Percentiles rank a stretch among this genome's conserved stretches.
phyloP scores from a whole-genome alignment of 2,113 vertebrate species.

The Podarcis raffonei region DNA sequence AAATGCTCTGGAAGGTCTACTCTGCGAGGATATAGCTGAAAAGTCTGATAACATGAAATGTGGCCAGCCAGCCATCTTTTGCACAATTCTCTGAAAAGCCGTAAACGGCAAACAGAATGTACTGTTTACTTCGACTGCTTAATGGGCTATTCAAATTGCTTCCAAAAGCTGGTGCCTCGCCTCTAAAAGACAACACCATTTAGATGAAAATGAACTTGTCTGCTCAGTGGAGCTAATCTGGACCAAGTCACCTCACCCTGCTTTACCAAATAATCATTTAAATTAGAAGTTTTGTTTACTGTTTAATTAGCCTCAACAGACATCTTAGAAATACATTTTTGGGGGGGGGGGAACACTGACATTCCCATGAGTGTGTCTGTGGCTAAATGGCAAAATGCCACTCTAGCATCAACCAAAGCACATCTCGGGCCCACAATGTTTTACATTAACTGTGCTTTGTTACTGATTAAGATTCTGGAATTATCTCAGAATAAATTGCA shows the following conservation, averaged over 20 bases:
- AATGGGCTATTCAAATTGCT: constrained; percentile 6
- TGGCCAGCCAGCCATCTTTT: neutral
- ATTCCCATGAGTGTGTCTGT: neutral
- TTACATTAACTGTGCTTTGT: neutral
- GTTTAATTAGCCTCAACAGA: constrained; percentile 26
- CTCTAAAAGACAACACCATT: neutral
- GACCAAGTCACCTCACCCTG: constrained; percentile 1
- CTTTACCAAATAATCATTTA: constrained; percentile 2
- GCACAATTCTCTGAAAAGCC: neutral
- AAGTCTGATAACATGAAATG: neutral
- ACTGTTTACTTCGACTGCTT: neutral
- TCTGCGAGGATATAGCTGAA: neutral
- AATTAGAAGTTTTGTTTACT: constrained; percentile 27
- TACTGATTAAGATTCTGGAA: neutral
- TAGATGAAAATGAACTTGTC: constrained; percentile 12
- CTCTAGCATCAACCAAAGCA: constrained; percentile 2
- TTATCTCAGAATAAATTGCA: neutral
- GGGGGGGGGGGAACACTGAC: neutral
- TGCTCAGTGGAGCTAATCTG: neutral
- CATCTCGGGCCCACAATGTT: neutral
- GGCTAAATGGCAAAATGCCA: neutral
- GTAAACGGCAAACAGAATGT: neutral
- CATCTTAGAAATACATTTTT: constrained; percentile 14
- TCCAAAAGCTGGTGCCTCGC: constrained; percentile 27
- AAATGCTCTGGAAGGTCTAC: neutral